Evolutionary conservation across 2,113 vertebrate genomes (phyloP).

Genomic region (Fregata magnificens): DNA sequence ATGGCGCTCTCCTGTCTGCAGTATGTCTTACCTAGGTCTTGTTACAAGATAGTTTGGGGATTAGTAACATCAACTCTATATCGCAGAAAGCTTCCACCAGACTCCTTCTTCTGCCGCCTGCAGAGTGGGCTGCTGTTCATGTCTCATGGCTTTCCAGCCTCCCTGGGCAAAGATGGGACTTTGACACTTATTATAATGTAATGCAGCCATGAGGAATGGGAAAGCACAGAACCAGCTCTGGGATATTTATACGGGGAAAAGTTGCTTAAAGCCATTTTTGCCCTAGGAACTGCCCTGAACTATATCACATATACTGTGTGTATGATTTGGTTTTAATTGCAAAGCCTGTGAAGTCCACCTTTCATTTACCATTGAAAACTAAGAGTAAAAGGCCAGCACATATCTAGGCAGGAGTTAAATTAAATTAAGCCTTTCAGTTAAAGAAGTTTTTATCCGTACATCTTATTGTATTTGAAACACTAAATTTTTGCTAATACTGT

Average conservation of each 20-base stretch:
- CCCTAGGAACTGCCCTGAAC: background rate
- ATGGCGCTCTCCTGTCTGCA: background rate
- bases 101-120: background rate
- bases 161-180: background rate
- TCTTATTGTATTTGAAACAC: background rate
- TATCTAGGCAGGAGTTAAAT: background rate
- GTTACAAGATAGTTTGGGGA: background rate
- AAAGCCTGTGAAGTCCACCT: background rate
- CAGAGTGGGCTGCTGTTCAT: rapidly evolving
- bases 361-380: background rate
- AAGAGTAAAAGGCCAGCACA: background rate
- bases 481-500: background rate
- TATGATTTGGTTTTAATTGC: background rate
- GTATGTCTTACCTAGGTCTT: background rate
- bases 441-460: background rate
- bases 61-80: background rate
- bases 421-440: background rate
- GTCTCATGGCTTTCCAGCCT: background rate
- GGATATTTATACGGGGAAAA: background rate
- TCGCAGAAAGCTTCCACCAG: background rate
- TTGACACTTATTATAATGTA: background rate
- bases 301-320: background rate
- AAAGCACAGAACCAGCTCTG: background rate
- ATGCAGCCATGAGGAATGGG: background rate
- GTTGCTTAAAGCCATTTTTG: background rate